These are phyloP conservation scores for Paralichthys olivaceus DNA, from an alignment of 2,113 vertebrate species.

Conservation along the genomic window DNA sequence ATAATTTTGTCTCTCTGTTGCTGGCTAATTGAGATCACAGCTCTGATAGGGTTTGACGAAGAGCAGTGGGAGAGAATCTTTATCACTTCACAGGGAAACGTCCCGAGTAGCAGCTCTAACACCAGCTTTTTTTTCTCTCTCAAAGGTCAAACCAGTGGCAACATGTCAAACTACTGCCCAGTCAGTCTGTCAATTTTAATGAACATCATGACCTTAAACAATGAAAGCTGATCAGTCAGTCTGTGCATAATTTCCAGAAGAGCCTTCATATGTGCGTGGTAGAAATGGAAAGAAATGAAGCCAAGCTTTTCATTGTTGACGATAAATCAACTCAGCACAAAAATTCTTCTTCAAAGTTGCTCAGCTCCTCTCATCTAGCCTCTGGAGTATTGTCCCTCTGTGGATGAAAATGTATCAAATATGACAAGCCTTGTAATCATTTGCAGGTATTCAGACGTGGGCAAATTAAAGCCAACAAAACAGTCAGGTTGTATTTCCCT, in stretches of 20 bases:
- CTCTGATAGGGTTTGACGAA: conserved; percentile 64
- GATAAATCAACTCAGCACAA: conserved; percentile 62
- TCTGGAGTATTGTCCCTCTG: conserved; percentile 34
- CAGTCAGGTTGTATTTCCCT: conserved; percentile 45
- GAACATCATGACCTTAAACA: conserved; percentile 84
- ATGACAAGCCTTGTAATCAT: conserved; percentile 47
- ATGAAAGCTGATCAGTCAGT: conserved; percentile 73
- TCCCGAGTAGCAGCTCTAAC: conserved; percentile 68
- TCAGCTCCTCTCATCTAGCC: conserved; percentile 52
- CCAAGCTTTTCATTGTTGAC: conserved; percentile 30
- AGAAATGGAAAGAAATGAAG: conserved; percentile 24
- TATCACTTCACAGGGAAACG: conserved; percentile 51
- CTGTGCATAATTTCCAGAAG: conserved; percentile 65
- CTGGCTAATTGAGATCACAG: conserved; percentile 71
- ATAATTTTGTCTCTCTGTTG: conserved; percentile 14
- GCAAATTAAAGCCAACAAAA: conserved; percentile 56
- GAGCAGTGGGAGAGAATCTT: conserved; percentile 57
- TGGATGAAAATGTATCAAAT: conserved; percentile 42
- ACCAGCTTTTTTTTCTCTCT: conserved; percentile 3
- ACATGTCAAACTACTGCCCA: conserved; percentile 63
- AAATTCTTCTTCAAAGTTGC: conserved; percentile 58
- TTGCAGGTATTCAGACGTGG: conserved; percentile 48
- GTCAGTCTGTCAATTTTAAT: conserved; percentile 80
- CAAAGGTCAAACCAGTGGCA: conserved; percentile 78
- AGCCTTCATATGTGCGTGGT: conserved; percentile 15